Conservation (phyloP, 1,140 invertebrate genomes). For the Calephelis nemesis region DNA sequence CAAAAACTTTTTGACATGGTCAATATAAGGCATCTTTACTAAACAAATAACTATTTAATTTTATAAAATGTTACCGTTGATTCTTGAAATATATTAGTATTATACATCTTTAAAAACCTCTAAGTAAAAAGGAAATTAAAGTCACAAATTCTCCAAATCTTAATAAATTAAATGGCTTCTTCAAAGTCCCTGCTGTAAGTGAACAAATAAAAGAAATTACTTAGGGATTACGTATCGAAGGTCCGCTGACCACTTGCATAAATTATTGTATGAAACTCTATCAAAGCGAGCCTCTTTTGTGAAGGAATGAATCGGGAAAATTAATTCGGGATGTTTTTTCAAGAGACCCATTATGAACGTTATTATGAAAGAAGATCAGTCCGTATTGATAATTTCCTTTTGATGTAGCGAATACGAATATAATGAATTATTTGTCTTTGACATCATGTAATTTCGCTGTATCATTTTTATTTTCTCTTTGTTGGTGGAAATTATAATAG, state of each 20-base stretch:
- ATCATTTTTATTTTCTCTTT: conserved; percentile 4
- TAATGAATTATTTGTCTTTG: conserved; percentile 64
- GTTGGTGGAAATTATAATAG: neutral
- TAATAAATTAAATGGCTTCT: conserved; percentile 24
- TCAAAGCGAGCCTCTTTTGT: conserved; percentile 68
- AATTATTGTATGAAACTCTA: conserved; percentile 68
- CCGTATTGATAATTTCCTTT: conserved; percentile 58
- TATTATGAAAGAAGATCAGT: conserved; percentile 57
- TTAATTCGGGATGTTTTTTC: conserved; percentile 65
- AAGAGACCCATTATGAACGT: conserved; percentile 56
- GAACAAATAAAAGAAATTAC: conserved; percentile 48
- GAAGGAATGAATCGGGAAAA: conserved; percentile 60
- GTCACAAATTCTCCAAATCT: neutral
- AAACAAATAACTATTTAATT: no score
- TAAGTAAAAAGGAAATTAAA: no score
- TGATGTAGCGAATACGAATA: conserved; percentile 50
- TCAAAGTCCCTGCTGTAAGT: conserved; percentile 18
- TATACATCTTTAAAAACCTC: no score
- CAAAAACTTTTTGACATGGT: no score
- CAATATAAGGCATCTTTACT: no score
- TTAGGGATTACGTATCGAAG: conserved; percentile 54
- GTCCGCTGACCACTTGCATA: conserved; percentile 70
- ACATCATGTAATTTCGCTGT: conserved; percentile 35
- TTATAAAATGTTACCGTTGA: no score
- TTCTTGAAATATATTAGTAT: no score